Percentiles rank a stretch among this genome's conserved stretches.
Conservation (phyloP, 2,797 vertebrate species). For the Microctenopoma steveboyesi region DNA sequence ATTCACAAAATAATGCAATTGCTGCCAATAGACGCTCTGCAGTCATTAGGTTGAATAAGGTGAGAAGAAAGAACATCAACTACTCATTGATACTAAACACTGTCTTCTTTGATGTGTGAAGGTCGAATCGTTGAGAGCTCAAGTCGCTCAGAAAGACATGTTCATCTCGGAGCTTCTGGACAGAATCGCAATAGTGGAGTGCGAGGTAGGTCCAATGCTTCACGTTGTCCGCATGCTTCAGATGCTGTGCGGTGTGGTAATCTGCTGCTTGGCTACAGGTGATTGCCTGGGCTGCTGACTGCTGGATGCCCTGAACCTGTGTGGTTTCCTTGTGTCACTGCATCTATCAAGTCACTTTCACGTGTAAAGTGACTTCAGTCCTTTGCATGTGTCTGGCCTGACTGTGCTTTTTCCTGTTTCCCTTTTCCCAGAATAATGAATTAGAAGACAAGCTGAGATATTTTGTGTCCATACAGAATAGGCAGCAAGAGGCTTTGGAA, state of each 20-base stretch:
- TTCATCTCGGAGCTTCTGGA: conserved; percentile 95
- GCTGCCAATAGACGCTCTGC: background rate
- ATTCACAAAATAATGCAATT: background rate
- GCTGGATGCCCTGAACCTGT: conserved; percentile 37
- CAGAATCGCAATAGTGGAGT: conserved; percentile 96
- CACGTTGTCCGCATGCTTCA: no score
- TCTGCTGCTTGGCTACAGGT: conserved; percentile 46
- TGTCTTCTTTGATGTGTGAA: conserved; percentile 63
- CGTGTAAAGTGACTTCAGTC: conserved; percentile 38
- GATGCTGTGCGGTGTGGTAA: conserved; percentile 36
- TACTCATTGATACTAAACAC: background rate
- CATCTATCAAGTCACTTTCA: conserved; percentile 43
- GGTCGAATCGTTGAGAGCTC: conserved; percentile 90
- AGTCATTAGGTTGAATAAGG: background rate
- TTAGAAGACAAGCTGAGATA: conserved; percentile 97
- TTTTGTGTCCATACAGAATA: conserved; percentile 90
- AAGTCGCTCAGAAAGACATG: conserved; percentile 94
- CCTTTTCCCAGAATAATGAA: conserved; percentile 94
- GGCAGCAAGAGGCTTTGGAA: conserved; percentile 81
- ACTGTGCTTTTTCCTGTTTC: conserved; percentile 81
- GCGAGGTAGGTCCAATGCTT: conserved; percentile 88
- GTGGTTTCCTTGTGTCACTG: conserved; percentile 40
- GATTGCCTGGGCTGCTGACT: conserved; percentile 39
- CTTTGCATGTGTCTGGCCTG: conserved; percentile 77
- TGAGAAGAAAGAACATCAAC: background rate